Percentiles rank a stretch among this genome's conserved stretches.
Evolutionary conservation across 2,888 invertebrate genomes (phyloP).

Genomic region (Agrochola macilenta): DNA sequence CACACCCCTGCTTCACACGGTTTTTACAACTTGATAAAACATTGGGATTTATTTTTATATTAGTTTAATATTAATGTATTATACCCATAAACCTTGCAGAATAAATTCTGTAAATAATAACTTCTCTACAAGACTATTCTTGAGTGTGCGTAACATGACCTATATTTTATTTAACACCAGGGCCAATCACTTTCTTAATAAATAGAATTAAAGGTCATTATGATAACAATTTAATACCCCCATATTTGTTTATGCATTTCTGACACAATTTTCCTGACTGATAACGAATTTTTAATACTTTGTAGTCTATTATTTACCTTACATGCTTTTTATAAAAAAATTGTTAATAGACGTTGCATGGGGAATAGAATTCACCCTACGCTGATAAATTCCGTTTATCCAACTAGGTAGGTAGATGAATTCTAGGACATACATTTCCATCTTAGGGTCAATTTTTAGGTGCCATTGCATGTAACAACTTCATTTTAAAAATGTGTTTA

Average conservation of each 20-base stretch:
- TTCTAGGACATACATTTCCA: too few species aligned
- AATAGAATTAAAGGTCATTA: neutral
- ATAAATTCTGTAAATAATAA: neutral
- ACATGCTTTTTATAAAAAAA: neutral
- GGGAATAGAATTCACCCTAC: too few species aligned
- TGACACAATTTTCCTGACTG: neutral
- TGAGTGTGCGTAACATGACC: neutral
- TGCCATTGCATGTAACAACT: neutral
- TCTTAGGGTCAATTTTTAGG: too few species aligned
- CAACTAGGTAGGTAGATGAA: too few species aligned
- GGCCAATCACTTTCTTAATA: neutral
- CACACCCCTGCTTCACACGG: neutral
- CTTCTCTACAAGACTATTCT: neutral
- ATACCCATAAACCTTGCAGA: neutral
- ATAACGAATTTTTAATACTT: neutral
- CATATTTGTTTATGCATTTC: neutral
- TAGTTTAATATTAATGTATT: neutral
- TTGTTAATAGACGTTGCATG: too few species aligned
- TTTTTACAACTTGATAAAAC: neutral
- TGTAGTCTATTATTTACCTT: neutral
- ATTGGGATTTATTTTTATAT: neutral
- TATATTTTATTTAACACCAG: neutral
- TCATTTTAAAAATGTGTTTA: neutral
- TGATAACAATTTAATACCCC: neutral
- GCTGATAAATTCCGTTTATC: too few species aligned